phyloP scores from a whole-genome alignment of 1,140 invertebrate genomes.

The Calycopis cecrops region DNA sequence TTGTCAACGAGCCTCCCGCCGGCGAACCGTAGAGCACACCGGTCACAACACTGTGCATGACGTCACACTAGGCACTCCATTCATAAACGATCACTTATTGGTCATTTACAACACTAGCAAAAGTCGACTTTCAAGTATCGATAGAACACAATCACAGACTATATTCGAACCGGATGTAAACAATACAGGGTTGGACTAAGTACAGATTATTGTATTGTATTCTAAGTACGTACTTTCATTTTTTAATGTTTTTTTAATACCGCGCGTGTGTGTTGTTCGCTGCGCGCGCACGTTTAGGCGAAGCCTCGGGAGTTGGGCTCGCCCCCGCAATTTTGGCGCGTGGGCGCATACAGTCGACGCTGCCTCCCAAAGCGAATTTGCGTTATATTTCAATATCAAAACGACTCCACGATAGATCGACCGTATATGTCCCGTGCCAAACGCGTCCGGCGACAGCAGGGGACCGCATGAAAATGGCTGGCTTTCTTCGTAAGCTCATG shows the following conservation, averaged over 20 bases:
- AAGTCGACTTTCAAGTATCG: constrained; percentile 29
- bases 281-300: constrained; percentile 57
- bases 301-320: constrained; percentile 48
- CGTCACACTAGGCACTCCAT: constrained; percentile 70
- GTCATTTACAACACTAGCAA: constrained; percentile 45
- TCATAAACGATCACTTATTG: constrained; percentile 60
- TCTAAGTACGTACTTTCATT: constrained; percentile 14
- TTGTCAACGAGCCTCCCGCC: constrained; percentile 60
- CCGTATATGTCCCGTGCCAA: constrained; percentile 26
- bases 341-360: constrained; percentile 44
- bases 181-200: constrained; percentile 1
- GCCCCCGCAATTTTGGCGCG: constrained; percentile 64
- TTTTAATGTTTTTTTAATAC: constrained; percentile 36
- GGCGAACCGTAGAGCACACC: constrained; percentile 38
- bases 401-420: constrained; percentile 36
- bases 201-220: constrained; percentile 21
- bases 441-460: constrained; percentile 59
- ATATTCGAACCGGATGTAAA: constrained; percentile 20
- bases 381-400: constrained; percentile 61
- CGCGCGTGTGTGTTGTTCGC: constrained; percentile 54
- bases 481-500: constrained; percentile 67
- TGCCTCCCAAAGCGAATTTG: constrained; percentile 62
- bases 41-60: constrained; percentile 68
- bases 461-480: constrained; percentile 65
- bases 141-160: constrained; percentile 37